These are phyloP conservation scores for Melitaea athalia DNA, from an alignment of 2,888 invertebrate genomes.

Conservation along the genomic window DNA sequence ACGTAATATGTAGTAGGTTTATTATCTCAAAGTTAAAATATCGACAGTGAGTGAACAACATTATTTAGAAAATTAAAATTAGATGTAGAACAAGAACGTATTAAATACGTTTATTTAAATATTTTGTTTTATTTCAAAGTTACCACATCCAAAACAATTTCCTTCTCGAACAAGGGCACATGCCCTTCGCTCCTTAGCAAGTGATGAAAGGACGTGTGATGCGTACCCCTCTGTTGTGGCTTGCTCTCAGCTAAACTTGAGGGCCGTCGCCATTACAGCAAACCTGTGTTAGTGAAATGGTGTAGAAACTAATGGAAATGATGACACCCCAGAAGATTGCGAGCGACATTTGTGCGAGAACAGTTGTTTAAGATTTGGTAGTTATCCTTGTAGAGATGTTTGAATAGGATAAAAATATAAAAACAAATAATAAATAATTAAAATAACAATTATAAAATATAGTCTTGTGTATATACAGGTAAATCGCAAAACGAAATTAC, in stretches of 20 bases:
- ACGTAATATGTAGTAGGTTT: too few relatives aligned
- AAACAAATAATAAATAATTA: background rate
- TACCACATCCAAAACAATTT: conserved; percentile 51
- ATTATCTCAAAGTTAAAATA: too few relatives aligned
- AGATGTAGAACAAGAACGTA: background rate
- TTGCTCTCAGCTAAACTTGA: conserved; percentile 44
- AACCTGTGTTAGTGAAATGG: conserved; percentile 57
- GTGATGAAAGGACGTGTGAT: conserved; percentile 77
- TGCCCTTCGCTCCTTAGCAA: conserved; percentile 70
- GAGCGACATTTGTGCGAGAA: conserved; percentile 7
- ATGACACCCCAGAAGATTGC: conserved; percentile 23
- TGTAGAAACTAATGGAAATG: conserved; percentile 45
- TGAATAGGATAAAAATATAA: too few relatives aligned
- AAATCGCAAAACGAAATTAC: too few relatives aligned
- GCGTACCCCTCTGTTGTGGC: conserved; percentile 68
- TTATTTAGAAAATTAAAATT: too few relatives aligned
- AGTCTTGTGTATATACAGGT: too few relatives aligned
- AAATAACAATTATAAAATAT: background rate
- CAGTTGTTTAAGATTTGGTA: conserved; percentile 16
- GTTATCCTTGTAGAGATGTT: background rate
- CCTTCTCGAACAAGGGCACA: conserved; percentile 44
- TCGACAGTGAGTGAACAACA: too few relatives aligned
- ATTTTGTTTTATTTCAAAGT: background rate
- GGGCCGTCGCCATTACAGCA: conserved; percentile 41
- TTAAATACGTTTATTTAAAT: background rate